Evolutionary conservation across 2,888 invertebrate species (phyloP), one percentile per base, ranked within the genome.

Genomic region (Bembecia ichneumoniformis): DNA sequence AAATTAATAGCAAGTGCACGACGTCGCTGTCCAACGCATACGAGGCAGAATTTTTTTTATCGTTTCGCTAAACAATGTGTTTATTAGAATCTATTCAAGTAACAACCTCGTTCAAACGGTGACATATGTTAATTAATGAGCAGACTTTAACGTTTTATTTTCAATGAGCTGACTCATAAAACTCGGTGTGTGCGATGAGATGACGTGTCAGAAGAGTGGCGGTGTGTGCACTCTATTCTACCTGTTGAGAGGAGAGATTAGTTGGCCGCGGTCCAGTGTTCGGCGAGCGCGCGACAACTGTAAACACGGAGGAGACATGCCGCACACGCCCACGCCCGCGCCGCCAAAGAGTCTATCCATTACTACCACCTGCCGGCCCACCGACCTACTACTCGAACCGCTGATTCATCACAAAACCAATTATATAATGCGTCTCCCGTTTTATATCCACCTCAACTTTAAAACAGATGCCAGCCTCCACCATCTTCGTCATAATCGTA

Each of bases 391-490:
- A n/a, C 40, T 40, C n/a, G 40, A n/a, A 51, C 7, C 50, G 47
- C 55, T 54, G 58, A 58, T 52, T 58, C 55, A 56, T 57, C 52
- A 51, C 56, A 28, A 45, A 47, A 53, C 46, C 46, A 57, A 54
- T 54, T 9, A 44, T 11, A 13, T 44, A 10, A 13, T 16, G 15
- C 16, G 17, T 17, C 17, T 15, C 15, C 28, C 9, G 28, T 28
- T 28, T 28, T 28, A 28, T 40, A 40, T 40, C 40, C 14, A 40
- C 11, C n/a, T 40, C 40, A 40, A 13, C 40, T 40, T 46, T 46
- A 63, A 76, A 82, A 78, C 86, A 84, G 86, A 87, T 76, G 79
- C 74, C 79, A 63, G 57, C 62, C 55, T 66, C n/a, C n/a, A 66
- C 67, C 71, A 72, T 78, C 9, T 28, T 28, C 82, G 71, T 68